Percentiles rank a stretch among this genome's conserved stretches.
phyloP scores from a whole-genome alignment of 2,113 vertebrate genomes.

The Microcebus lehilahytsara region DNA sequence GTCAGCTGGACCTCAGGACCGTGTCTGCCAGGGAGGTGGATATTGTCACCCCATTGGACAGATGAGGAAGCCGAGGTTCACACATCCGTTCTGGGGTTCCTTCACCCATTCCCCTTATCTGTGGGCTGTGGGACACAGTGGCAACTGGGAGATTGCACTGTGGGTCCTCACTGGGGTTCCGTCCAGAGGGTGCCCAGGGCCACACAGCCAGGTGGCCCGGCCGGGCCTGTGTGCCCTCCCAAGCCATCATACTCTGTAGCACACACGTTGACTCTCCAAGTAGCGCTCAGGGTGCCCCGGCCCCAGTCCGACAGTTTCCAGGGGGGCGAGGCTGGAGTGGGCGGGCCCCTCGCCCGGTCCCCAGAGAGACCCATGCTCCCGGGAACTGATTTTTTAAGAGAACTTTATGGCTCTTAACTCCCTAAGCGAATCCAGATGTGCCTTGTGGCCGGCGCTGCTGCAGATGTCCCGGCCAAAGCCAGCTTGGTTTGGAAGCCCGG shows the following conservation, averaged over 20 bases:
- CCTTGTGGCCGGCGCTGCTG: slow-evolving; percentile 80
- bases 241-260: not conserved
- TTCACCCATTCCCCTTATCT: not conserved
- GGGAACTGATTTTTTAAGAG: slow-evolving; percentile 82
- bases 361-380: slow-evolving; percentile 42
- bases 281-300: not conserved
- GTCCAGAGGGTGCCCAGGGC: not conserved
- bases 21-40: not conserved
- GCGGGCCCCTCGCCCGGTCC: not conserved
- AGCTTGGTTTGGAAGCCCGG: slow-evolving; percentile 81
- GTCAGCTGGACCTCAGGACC: not conserved
- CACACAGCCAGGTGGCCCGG: not conserved
- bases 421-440: slow-evolving; percentile 87
- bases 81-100: not conserved
- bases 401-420: slow-evolving; percentile 80
- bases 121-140: not conserved
- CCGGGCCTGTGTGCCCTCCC: not conserved
- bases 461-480: slow-evolving; percentile 82
- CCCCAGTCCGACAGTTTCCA: not conserved
- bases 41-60: fast-evolving
- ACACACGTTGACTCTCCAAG: not conserved
- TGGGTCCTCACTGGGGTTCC: not conserved
- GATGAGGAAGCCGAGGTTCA: not conserved
- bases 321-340: not conserved
- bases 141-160: not conserved